Evolutionary conservation across 2,888 invertebrate genomes (phyloP).

Genomic region (Augochlorella aurata): DNA sequence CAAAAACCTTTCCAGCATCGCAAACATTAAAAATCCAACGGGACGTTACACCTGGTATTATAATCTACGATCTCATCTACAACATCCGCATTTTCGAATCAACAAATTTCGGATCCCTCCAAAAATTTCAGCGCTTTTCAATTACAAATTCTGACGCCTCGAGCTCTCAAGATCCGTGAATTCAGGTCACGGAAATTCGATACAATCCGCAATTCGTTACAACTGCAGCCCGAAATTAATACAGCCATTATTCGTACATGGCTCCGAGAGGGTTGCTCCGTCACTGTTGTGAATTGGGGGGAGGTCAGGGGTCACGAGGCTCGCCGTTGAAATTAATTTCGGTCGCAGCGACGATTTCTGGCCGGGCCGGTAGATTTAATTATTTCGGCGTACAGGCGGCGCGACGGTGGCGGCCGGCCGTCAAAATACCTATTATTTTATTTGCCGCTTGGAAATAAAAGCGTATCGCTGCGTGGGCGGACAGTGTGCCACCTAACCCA

Average conservation of each 20-base stretch:
- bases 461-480: constrained; percentile 8
- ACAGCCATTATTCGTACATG: neutral
- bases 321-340: constrained; percentile 45
- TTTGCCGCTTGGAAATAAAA: constrained; percentile 37
- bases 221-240: neutral
- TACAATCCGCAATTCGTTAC: neutral
- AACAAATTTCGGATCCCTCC: too few relatives aligned
- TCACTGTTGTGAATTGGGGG: neutral
- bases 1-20: neutral
- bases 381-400: constrained; percentile 37
- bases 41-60: neutral
- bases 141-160: too few relatives aligned
- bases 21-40: neutral
- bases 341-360: constrained; percentile 37
- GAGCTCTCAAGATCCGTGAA: neutral
- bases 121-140: too few relatives aligned
- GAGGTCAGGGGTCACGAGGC: neutral
- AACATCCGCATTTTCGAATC: too few relatives aligned
- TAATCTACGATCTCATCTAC: too few relatives aligned
- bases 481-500: neutral
- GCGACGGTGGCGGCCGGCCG: constrained; percentile 13
- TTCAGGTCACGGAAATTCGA: neutral
- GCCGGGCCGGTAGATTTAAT: constrained; percentile 33
- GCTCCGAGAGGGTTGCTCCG: neutral
- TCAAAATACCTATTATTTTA: constrained; percentile 54